phyloP scores from a whole-genome alignment of 1,140 invertebrate genomes.

The Drosophila parvula region DNA sequence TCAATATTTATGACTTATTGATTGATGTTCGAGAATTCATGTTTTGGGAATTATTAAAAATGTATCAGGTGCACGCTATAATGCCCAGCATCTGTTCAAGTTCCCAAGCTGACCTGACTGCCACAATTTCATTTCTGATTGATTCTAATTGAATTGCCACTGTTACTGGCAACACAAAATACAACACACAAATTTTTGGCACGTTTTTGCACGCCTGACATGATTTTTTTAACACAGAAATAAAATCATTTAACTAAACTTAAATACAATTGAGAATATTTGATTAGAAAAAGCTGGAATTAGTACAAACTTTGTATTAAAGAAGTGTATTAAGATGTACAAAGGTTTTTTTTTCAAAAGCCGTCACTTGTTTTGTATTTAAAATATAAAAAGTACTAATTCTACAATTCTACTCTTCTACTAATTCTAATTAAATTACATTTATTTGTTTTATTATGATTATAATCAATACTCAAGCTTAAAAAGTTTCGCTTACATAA shows the following conservation, averaged over 20 bases:
- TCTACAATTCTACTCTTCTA: too few species aligned
- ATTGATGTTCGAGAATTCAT: slow-evolving; percentile 38
- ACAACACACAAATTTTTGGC: slow-evolving; percentile 35
- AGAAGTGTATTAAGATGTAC: background rate
- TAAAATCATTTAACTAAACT: slow-evolving; percentile 3
- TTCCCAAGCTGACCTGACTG: slow-evolving; percentile 28
- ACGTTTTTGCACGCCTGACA: slow-evolving; percentile 74
- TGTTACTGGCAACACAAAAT: slow-evolving; percentile 12
- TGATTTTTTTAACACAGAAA: slow-evolving; percentile 24
- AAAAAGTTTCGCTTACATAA: too few species aligned
- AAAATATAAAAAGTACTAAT: fast-evolving
- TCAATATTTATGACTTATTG: slow-evolving; percentile 50
- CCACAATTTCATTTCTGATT: slow-evolving; percentile 47
- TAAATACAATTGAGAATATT: background rate
- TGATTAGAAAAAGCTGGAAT: background rate
- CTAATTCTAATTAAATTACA: too few species aligned
- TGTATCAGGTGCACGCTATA: slow-evolving; percentile 17
- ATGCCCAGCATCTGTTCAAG: slow-evolving; percentile 23
- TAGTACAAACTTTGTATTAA: background rate
- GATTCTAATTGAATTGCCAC: slow-evolving; percentile 61
- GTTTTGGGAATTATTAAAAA: slow-evolving; percentile 41
- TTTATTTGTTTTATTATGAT: background rate
- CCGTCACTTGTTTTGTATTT: background rate
- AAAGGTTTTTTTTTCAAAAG: too few species aligned
- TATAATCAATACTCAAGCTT: background rate